These are phyloP conservation scores for Eupithecia exiguata DNA, from an alignment of 2,888 invertebrate genomes.

Conservation along the genomic window DNA sequence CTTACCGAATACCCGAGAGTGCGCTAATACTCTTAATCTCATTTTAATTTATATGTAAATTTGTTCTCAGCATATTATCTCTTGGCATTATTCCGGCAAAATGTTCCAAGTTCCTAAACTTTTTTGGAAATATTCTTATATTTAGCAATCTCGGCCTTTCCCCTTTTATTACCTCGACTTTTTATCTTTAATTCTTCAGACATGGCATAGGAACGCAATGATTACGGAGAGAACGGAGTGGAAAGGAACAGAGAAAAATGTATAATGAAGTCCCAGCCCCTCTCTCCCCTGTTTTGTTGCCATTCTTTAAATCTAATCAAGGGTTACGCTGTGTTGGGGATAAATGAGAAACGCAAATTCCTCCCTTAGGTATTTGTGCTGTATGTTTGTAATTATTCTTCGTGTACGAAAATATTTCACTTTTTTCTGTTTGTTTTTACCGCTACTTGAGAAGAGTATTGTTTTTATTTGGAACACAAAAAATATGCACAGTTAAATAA, in stretches of 20 bases:
- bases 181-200: conserved; percentile 69
- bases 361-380: conserved; percentile 42
- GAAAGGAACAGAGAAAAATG: conserved; percentile 61
- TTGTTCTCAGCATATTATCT: conserved; percentile 62
- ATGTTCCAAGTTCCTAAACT: conserved; percentile 57
- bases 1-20: conserved; percentile 47
- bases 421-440: conserved; percentile 19
- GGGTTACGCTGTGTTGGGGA: conserved; percentile 45
- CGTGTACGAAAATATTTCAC: conserved; percentile 26
- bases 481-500: background rate
- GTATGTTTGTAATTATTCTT: conserved; percentile 44
- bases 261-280: conserved; percentile 68
- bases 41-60: conserved; percentile 70
- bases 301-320: conserved; percentile 69
- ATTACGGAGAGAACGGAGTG: conserved; percentile 62
- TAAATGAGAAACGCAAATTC: conserved; percentile 47
- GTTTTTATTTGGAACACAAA: background rate
- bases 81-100: conserved; percentile 54
- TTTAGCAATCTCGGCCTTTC: conserved; percentile 63
- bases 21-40: conserved; percentile 61
- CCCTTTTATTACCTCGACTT: conserved; percentile 64
- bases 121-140: conserved; percentile 64
- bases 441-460: conserved; percentile 6
- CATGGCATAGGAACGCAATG: conserved; percentile 65
- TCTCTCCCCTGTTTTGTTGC: conserved; percentile 60